phyloP scores from a whole-genome alignment of 2,888 invertebrate genomes.

The Agonopterix alstromeriana region DNA sequence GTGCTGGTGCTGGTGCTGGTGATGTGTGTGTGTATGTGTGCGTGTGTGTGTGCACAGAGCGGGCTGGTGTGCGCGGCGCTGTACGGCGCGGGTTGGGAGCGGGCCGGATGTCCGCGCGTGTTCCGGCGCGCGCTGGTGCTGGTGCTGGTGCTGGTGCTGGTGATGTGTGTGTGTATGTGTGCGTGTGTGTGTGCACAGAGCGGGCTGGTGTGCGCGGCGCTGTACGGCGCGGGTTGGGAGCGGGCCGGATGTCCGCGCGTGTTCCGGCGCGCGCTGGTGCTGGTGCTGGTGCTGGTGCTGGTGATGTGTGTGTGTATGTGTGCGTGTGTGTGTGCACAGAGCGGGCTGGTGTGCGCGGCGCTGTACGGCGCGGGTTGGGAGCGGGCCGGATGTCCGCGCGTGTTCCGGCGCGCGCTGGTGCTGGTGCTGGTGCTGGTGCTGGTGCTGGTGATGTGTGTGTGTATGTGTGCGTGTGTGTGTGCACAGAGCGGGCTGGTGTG shows the following conservation, averaged over 20 bases:
- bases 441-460: conserved; percentile 47
- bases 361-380: conserved; percentile 54
- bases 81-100: conserved; percentile 53
- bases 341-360: conserved; percentile 48
- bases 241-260: conserved; percentile 22
- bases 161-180: conserved; percentile 9
- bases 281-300: conserved; percentile 61
- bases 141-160: conserved; percentile 59
- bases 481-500: conserved; percentile 56
- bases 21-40: not conserved
- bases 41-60: conserved; percentile 40
- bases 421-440: conserved; percentile 62
- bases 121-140: conserved; percentile 44
- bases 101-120: conserved; percentile 20
- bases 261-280: conserved; percentile 39
- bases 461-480: not conserved
- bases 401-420: conserved; percentile 38
- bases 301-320: conserved; percentile 16
- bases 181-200: conserved; percentile 39
- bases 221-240: conserved; percentile 55
- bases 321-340: conserved; percentile 32
- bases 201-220: conserved; percentile 43
- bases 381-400: conserved; percentile 23
- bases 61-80: conserved; percentile 46
- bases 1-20: conserved; percentile 61